phyloP scores from a whole-genome alignment of 2,113 vertebrate genomes.

The Grantiella picta region DNA sequence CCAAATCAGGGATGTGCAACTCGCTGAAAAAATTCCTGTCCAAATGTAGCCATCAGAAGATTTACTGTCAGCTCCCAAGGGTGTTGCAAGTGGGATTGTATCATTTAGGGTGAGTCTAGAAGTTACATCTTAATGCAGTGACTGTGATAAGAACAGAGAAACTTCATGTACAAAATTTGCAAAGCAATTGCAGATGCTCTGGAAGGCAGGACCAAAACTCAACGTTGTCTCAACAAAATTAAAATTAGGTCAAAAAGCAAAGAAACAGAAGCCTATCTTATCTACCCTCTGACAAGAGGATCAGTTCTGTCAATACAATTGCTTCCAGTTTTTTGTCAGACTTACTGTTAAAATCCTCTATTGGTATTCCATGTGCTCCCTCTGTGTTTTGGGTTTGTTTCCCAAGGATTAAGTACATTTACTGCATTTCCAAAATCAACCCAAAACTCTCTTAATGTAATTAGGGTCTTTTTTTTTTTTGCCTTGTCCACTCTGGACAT shows the following conservation, averaged over 20 bases:
- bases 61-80: background rate
- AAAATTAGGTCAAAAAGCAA: background rate
- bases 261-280: background rate
- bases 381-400: background rate
- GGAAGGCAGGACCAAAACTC: background rate
- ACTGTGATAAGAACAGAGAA: background rate
- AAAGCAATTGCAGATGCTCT: background rate
- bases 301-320: background rate
- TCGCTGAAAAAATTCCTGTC: rapidly evolving
- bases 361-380: background rate
- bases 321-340: background rate
- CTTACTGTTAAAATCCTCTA: background rate
- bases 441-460: background rate
- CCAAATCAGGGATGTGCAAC: background rate
- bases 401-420: background rate
- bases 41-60: background rate
- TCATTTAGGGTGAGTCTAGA: background rate
- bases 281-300: background rate
- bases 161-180: background rate
- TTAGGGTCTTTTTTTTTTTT: background rate
- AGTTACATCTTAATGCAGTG: background rate
- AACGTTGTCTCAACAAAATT: background rate
- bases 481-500: background rate
- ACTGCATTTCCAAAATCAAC: background rate
- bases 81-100: background rate